Evolutionary conservation across 2,888 invertebrate genomes (phyloP).

Genomic region (Nycteola revayana): DNA sequence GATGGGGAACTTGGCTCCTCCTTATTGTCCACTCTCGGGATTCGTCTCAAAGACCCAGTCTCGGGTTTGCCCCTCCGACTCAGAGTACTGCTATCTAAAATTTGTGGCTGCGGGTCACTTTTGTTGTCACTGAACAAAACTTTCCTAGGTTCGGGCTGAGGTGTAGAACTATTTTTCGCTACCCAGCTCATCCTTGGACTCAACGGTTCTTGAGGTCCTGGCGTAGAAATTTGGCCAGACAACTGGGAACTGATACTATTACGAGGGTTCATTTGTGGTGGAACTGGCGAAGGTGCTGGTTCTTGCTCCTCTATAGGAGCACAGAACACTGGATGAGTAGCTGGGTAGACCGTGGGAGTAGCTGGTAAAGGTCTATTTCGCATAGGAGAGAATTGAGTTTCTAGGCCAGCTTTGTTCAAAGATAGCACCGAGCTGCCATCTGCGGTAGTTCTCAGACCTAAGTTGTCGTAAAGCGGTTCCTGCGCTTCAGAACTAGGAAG

Average conservation of each 20-base stretch:
- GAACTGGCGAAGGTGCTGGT: constrained; percentile 75
- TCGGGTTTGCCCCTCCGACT: constrained; percentile 79
- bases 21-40: constrained; percentile 55
- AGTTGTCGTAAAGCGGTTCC: constrained; percentile 93
- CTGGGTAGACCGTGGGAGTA: constrained; percentile 76
- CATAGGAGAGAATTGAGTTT: constrained; percentile 81
- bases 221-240: constrained; percentile 71
- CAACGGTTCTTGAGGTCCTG: constrained; percentile 76
- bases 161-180: constrained; percentile 74
- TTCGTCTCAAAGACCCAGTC: constrained; percentile 70
- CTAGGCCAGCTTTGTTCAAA: constrained; percentile 86
- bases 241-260: constrained; percentile 77
- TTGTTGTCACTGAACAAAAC: constrained; percentile 62
- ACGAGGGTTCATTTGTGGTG: constrained; percentile 64
- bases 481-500: constrained; percentile 77
- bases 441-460: constrained; percentile 92
- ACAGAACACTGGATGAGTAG: constrained; percentile 70
- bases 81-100: constrained; percentile 61
- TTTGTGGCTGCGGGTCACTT: constrained; percentile 58
- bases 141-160: constrained; percentile 70
- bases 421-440: constrained; percentile 92
- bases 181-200: constrained; percentile 76
- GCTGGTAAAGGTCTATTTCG: constrained; percentile 85
- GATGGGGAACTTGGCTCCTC: constrained; percentile 61
- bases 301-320: constrained; percentile 80